Base-by-base conservation (phyloP, 1,140 invertebrate species). In the Proctacanthus coquilletti region DNA sequence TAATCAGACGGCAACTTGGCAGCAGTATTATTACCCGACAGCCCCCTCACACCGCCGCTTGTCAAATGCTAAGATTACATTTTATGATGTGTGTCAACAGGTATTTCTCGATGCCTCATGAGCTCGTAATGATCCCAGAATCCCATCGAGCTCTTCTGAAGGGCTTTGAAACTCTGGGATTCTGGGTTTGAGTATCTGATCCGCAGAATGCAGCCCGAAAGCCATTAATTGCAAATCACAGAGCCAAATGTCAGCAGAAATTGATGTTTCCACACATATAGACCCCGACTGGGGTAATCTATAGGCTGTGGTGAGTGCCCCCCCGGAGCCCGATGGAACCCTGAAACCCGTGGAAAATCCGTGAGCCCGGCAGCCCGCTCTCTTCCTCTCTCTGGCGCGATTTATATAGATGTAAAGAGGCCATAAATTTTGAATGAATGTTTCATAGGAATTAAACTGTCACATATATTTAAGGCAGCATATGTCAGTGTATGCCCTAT, bases 381-480 rank as follows among this genome's bases (percentile, higher is more conserved):
- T n/a, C n/a, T n/a, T n/a, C n/a, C n/a, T n/a, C n/a, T n/a, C 23
- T 27, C 23, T 27, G 23, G 23, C 13, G 8, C 23, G 13, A 8
- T 9, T 8, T 27, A 27, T 27, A 13, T 27, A 27, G 23, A 27
- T 13, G 13, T 13, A 13, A 8, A 27, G 8, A 27, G 23, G 23
- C 8, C 13, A 9, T 27, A 27, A 27, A 27, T 9, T 27, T 27
- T 27, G 23, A 27, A 27, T 27, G 23, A 27, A 27, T 27, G 23
- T 8, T 27, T 27, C 23, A 27, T 27, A 27, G 23, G 23, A 27
- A 27, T 27, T 27, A 27, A 27, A 27, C 23, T 27, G 23, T 27
- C 23, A 27, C 23, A 27, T 27, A 27, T 27, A 27, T 27, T 27
- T 27, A 27, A 27, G 23, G 8, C 23, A 13, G 23, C 23, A 27